Evolutionary conservation across 1,140 invertebrate species (phyloP).

Genomic region (Limonius californicus): DNA sequence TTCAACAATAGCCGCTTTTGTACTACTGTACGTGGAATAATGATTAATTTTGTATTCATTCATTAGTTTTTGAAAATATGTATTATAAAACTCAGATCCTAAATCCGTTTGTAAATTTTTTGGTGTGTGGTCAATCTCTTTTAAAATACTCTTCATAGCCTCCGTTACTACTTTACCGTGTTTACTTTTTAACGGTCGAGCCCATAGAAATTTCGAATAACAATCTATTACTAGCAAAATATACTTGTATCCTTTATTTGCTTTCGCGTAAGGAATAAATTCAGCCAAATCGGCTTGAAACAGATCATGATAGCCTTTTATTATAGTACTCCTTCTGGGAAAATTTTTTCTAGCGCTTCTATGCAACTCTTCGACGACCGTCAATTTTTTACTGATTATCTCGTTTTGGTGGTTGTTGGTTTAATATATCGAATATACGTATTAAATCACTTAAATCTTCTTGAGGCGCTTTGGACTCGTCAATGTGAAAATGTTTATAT

Average conservation of each 20-base stretch:
- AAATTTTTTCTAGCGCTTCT: slow-evolving; percentile 43
- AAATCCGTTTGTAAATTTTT: slow-evolving; percentile 49
- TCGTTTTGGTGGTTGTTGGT: too few species aligned
- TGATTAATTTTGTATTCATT: slow-evolving; percentile 45
- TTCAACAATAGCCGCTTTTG: slow-evolving; percentile 51
- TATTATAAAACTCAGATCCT: slow-evolving; percentile 48
- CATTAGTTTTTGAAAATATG: slow-evolving; percentile 37
- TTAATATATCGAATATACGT: background rate
- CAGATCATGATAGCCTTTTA: slow-evolving; percentile 44
- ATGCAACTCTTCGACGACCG: slow-evolving; percentile 42
- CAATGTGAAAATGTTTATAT: too few species aligned
- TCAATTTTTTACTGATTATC: too few species aligned
- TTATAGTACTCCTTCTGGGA: slow-evolving; percentile 36
- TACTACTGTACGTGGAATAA: slow-evolving; percentile 46
- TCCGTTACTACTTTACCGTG: slow-evolving; percentile 21
- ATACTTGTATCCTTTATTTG: slow-evolving; percentile 48
- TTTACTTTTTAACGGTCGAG: slow-evolving; percentile 50
- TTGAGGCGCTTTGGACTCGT: too few species aligned
- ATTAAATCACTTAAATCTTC: background rate
- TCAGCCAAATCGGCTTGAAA: slow-evolving; percentile 48
- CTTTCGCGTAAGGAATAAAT: slow-evolving; percentile 38
- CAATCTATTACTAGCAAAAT: slow-evolving; percentile 49
- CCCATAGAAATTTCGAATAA: slow-evolving; percentile 49
- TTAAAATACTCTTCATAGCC: slow-evolving; percentile 36
- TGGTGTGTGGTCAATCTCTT: slow-evolving; percentile 30